Conservation (phyloP, 1,140 invertebrate genomes). For the Panulirus ornatus region DNA sequence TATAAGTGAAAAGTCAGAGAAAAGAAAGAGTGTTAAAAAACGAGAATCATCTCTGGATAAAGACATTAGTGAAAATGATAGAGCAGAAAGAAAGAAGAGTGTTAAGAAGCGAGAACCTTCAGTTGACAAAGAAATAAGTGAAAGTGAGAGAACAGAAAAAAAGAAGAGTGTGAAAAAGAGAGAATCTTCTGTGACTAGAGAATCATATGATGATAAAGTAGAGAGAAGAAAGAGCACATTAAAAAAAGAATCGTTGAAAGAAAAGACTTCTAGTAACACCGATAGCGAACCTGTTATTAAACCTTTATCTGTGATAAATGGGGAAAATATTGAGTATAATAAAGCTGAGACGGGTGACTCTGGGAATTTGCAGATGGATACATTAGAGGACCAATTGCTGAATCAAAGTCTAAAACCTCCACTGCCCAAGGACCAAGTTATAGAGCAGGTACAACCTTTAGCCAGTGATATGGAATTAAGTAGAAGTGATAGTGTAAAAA, state of each 20-base stretch:
- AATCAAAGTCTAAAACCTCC: slow-evolving; percentile 33
- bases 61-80: slow-evolving; percentile 36
- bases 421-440: slow-evolving; percentile 45
- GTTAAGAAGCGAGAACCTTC: slow-evolving; percentile 46
- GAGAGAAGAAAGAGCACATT: slow-evolving; percentile 65
- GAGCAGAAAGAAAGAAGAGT: slow-evolving; percentile 35
- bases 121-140: slow-evolving; percentile 38
- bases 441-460: slow-evolving; percentile 21
- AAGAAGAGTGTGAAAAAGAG: slow-evolving; percentile 73
- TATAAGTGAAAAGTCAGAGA: slow-evolving; percentile 65
- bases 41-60: slow-evolving; percentile 19
- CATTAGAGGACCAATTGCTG: slow-evolving; percentile 42
- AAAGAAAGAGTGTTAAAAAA: slow-evolving; percentile 62
- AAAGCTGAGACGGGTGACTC: slow-evolving; percentile 14
- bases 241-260: slow-evolving; percentile 57
- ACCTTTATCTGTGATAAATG: slow-evolving; percentile 55
- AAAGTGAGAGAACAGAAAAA: slow-evolving; percentile 55
- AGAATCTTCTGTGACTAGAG: slow-evolving; percentile 67
- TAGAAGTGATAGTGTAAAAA: slow-evolving; percentile 34
- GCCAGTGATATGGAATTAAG: neutral
- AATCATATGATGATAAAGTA: slow-evolving; percentile 48
- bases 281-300: slow-evolving; percentile 20
- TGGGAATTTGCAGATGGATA: neutral
- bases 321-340: neutral
- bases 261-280: slow-evolving; percentile 34